Evolutionary conservation across 2,113 vertebrate species (phyloP), one percentile per base, ranked within the genome.

Genomic region (Malurus elegans): DNA sequence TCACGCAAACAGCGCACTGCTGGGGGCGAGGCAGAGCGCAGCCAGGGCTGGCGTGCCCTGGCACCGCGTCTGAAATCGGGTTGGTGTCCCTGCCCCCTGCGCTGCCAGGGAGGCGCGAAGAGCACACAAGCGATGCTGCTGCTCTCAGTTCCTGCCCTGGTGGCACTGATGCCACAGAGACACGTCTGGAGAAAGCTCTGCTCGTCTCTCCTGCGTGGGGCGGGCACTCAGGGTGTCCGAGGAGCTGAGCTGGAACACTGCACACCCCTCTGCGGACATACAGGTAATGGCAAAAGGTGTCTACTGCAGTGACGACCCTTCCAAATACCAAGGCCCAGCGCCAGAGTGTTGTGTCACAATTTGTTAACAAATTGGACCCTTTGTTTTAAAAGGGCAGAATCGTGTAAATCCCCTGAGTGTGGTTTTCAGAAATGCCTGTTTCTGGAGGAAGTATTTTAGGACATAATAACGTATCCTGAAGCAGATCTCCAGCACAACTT

Each of bases 401-500:
- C 16, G 9, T 31, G 31, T 38, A 28, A 19, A 47, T 54, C 47
- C 51, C 51, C 45, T 10, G 56, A 78, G 83, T 47, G 23, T 81
- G 61, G 38, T 71, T 91, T 90, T 70, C 60, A 78, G 72, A 88
- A 92, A 84, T 34, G 45, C 25, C 69, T 81, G 18, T 62, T 96
- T 75, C 45, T 62, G 45, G 54, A 80, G 48, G 45, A 83, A 11
- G 89, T 54, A 12, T n/a, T 92, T 92, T 66, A 73, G 44, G 54
- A 83, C 29, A 14, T 25, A 79, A 69, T 48, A 69, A 53, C 56
- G 29, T 56, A 61, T 53, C 57, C 74, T 14, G 42, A 79, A 11
- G 18, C 53, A 61, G 92, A 85, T 53, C 57, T 79, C 81, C 81
- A 93, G 70, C 66, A 73, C 86, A 92, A 38, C n/a, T 72, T 79